Percentiles rank a stretch among this genome's conserved stretches.
Conservation (phyloP, 2,888 invertebrate species). For the Drosophila paucipuncta region DNA sequence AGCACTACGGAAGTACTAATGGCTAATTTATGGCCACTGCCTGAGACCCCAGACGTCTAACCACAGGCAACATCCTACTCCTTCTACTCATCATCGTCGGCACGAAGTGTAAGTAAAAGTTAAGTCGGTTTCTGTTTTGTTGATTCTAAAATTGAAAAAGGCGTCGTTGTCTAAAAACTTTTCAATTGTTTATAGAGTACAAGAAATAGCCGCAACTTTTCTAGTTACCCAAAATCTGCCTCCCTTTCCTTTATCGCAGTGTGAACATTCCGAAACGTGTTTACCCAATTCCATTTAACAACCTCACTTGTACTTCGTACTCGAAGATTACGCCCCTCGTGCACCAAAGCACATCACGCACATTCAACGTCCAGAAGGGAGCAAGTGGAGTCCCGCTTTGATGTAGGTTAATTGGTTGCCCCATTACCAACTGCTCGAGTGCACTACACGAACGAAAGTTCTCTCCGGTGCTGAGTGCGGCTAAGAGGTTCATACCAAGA, state of each 20-base stretch:
- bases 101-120: conserved; percentile 42
- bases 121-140: conserved; percentile 53
- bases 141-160: conserved; percentile 79
- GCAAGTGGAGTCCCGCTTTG: conserved; percentile 26
- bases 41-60: conserved; percentile 46
- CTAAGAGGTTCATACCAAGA: conserved; percentile 33
- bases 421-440: conserved; percentile 48
- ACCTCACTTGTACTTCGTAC: conserved; percentile 26
- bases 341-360: conserved; percentile 43
- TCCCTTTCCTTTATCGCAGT: conserved; percentile 14
- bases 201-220: conserved; percentile 51
- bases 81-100: conserved; percentile 8
- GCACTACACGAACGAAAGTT: conserved; percentile 48
- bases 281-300: conserved; percentile 70
- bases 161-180: conserved; percentile 77
- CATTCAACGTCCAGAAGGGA: conserved; percentile 37
- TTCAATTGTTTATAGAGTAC: conserved; percentile 78
- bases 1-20: conserved; percentile 74
- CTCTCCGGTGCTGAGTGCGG: conserved; percentile 59
- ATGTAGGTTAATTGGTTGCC: conserved; percentile 77
- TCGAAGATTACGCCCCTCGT: conserved; percentile 34
- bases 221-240: not conserved
- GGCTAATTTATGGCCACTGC: conserved; percentile 82
- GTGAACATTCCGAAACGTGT: conserved; percentile 62
- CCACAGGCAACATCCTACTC: conserved; percentile 51